phyloP scores from a whole-genome alignment of 2,797 vertebrate genomes.

The Psittacula derbiana region DNA sequence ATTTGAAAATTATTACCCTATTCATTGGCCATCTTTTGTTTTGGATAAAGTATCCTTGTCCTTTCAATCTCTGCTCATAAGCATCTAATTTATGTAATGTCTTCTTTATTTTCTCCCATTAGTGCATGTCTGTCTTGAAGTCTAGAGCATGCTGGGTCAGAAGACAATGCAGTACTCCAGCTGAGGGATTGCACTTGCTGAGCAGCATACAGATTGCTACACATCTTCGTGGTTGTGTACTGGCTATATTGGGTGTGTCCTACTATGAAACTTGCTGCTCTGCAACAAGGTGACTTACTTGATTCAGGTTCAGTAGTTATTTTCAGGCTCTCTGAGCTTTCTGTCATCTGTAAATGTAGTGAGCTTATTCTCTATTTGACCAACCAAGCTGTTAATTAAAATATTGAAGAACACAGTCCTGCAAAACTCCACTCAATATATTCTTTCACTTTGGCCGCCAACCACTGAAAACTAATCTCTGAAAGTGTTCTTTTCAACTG shows the following conservation, averaged over 20 bases:
- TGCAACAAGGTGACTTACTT: not conserved
- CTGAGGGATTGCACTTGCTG: not conserved
- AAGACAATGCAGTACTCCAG: not conserved
- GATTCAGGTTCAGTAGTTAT: not conserved
- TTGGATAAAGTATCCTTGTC: not conserved
- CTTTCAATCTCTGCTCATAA: not conserved
- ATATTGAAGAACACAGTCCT: not conserved
- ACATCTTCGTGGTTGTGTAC: accelerated
- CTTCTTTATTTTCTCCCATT: not conserved
- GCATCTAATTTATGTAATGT: not conserved
- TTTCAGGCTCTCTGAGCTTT: not conserved
- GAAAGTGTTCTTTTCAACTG: not conserved
- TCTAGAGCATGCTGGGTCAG: not conserved
- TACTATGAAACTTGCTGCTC: not conserved
- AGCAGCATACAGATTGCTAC: accelerated
- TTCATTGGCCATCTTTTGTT: not conserved
- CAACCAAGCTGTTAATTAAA: constrained; percentile 26
- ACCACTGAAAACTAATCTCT: constrained; percentile 2
- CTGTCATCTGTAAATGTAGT: constrained; percentile 9
- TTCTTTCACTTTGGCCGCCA: not conserved
- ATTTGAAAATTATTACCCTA: not conserved
- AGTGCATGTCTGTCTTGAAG: not conserved
- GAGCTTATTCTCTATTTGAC: not conserved
- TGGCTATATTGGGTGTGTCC: not conserved
- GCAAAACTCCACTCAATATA: not conserved